Conservation (phyloP, 2,888 invertebrate genomes). For the Melolontha melolontha region DNA sequence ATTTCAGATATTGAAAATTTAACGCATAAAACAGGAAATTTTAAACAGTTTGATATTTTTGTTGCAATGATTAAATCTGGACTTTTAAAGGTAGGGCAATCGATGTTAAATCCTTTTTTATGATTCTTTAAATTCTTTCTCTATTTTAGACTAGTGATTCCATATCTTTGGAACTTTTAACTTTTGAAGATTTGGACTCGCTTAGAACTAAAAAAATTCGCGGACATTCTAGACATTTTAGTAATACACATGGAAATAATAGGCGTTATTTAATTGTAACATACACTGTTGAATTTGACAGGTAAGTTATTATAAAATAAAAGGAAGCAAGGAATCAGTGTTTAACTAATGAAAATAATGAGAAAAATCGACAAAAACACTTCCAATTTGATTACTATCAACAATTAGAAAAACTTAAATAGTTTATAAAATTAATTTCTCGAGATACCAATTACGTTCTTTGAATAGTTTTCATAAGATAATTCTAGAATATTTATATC, state of each 20-base stretch:
- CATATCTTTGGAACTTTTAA: conserved; percentile 67
- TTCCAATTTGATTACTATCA: too few relatives aligned
- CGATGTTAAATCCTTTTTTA: too few relatives aligned
- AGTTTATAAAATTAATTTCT: too few relatives aligned
- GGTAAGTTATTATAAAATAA: conserved; percentile 39
- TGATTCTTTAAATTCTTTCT: conserved; percentile 27
- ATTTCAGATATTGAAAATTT: conserved; percentile 68
- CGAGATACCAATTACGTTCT: too few relatives aligned
- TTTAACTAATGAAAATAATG: too few relatives aligned
- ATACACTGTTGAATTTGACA: conserved; percentile 69
- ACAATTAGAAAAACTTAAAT: too few relatives aligned
- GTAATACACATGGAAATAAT: conserved; percentile 58
- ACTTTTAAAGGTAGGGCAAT: conserved; percentile 64
- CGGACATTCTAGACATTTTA: conserved; percentile 52
- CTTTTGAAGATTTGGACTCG: conserved; percentile 68
- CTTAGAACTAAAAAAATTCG: conserved; percentile 63
- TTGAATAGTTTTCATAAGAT: too few relatives aligned
- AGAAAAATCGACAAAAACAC: too few relatives aligned
- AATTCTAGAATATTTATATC: too few relatives aligned
- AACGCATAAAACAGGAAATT: conserved; percentile 70
- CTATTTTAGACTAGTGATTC: conserved; percentile 66
- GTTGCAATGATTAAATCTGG: conserved; percentile 69
- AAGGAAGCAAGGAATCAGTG: too few relatives aligned
- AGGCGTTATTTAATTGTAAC: conserved; percentile 68
- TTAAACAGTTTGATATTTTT: conserved; percentile 69